Conservation (phyloP, 2,888 invertebrate species). For the Conomelus anceps region DNA sequence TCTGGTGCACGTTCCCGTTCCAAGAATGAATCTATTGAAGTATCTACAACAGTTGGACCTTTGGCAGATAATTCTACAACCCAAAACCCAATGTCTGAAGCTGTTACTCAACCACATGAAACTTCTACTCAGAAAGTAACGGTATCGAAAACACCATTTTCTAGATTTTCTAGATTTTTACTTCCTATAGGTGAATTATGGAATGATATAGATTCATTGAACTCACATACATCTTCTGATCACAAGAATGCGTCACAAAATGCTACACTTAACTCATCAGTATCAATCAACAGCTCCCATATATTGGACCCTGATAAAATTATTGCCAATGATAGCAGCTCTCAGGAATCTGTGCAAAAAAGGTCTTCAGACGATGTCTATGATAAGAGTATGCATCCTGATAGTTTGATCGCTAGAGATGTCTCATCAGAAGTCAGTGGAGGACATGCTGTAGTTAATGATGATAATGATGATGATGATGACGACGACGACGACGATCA, state of each 20-base stretch:
- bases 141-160: not conserved
- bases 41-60: not conserved
- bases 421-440: not conserved
- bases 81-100: not conserved
- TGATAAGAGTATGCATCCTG: not conserved
- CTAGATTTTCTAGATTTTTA: not conserved
- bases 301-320: not conserved
- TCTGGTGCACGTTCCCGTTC: not conserved
- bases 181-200: not conserved
- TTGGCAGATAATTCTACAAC: not conserved
- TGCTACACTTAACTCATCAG: not conserved
- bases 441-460: not conserved
- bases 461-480: not conserved
- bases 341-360: not conserved
- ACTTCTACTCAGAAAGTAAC: not conserved
- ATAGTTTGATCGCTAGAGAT: not conserved
- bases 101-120: not conserved
- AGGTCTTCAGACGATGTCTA: not conserved
- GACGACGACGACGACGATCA: not conserved
- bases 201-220: not conserved
- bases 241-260: not conserved
- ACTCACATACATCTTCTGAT: not conserved
- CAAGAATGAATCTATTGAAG: not conserved
- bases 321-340: not conserved
- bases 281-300: not conserved